Evolutionary conservation across 2,797 vertebrate species (phyloP).

Genomic region (Emys orbicularis): DNA sequence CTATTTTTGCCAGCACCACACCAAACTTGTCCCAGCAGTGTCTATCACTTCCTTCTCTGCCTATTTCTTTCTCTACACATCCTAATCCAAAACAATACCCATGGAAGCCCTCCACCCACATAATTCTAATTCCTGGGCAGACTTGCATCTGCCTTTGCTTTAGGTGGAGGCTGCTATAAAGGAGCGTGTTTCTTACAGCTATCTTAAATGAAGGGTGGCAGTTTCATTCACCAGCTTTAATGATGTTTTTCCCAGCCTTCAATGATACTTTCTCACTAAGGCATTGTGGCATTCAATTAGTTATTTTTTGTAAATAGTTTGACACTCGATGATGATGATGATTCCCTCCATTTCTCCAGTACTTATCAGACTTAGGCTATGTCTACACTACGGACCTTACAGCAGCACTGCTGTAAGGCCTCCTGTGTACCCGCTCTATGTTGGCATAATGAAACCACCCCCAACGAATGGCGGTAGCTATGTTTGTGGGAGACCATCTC

Average conservation of each 20-base stretch:
- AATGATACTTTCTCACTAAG: not conserved
- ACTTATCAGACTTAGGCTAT: not conserved
- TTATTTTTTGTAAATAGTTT: not conserved
- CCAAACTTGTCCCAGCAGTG: not conserved
- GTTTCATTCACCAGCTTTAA: not conserved
- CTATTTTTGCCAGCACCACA: not conserved
- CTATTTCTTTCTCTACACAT: not conserved
- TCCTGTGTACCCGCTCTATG: no score
- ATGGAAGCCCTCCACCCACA: not conserved
- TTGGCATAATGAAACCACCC: no score
- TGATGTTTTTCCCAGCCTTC: not conserved
- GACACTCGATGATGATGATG: not conserved
- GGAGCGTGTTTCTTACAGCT: not conserved
- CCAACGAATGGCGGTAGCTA: no score
- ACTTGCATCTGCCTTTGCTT: not conserved
- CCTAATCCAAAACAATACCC: not conserved
- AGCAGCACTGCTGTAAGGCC: no score
- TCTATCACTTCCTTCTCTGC: not conserved
- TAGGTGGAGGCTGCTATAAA: not conserved
- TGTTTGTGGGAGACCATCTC: no score
- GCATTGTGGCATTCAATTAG: not conserved
- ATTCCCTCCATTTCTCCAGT: not conserved
- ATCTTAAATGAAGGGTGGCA: not conserved
- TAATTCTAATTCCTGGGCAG: not conserved
- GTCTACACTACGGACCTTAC: no score